Percentiles rank a stretch among this genome's conserved stretches.
These are phyloP conservation scores for Sebastes baramenuke DNA, from an alignment of 2,797 vertebrate species.

Conservation along the genomic window DNA sequence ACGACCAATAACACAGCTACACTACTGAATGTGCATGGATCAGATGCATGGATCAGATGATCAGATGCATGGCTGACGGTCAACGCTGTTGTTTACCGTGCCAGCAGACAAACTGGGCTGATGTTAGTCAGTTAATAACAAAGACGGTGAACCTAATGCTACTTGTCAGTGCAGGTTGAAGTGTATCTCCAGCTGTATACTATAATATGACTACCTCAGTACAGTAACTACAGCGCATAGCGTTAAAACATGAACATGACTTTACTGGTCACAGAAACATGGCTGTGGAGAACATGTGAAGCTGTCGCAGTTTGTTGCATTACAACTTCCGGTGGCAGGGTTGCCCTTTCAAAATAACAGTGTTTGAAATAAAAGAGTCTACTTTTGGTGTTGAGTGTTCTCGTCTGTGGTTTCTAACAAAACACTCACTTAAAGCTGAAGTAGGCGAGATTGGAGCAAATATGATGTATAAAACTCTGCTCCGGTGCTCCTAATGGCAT, in stretches of 20 bases:
- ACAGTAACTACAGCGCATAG: background rate
- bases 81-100: background rate
- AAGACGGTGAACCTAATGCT: rapidly evolving
- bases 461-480: too few relatives aligned
- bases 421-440: too few relatives aligned
- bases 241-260: background rate
- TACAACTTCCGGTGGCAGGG: background rate
- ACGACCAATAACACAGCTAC: background rate
- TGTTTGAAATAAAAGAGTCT: background rate
- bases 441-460: too few relatives aligned
- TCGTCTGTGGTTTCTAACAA: background rate
- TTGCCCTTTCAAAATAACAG: slow-evolving; percentile 24
- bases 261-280: background rate
- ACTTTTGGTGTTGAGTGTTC: background rate
- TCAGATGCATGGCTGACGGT: background rate
- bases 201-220: too few relatives aligned
- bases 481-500: too few relatives aligned
- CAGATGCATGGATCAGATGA: too few relatives aligned
- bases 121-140: background rate
- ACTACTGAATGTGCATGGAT: too few relatives aligned
- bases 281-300: slow-evolving; percentile 1
- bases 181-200: rapidly evolving
- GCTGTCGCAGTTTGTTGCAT: background rate
- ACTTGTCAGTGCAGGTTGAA: background rate
- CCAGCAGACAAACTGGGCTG: background rate